These are phyloP conservation scores for Minunthozetes semirufus DNA, from an alignment of 2,888 invertebrate genomes.

Conservation along the genomic window DNA sequence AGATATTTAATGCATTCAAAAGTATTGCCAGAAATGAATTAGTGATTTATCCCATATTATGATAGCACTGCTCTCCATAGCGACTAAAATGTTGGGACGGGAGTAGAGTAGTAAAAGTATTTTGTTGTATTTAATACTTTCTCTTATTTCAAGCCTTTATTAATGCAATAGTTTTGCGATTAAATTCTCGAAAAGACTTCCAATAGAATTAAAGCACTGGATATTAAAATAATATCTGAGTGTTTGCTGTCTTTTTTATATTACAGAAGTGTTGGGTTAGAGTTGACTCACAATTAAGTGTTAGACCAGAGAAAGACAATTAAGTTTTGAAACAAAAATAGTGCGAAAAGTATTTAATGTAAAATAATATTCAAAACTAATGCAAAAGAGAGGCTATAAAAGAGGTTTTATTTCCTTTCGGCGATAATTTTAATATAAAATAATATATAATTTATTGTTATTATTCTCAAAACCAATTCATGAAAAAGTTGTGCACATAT, in stretches of 20 bases:
- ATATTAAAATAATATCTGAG: background rate
- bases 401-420: slow-evolving; percentile 16
- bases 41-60: slow-evolving; percentile 10
- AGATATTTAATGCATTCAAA: background rate
- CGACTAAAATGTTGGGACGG: background rate
- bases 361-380: background rate
- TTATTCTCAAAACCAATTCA: background rate
- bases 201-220: background rate
- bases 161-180: background rate
- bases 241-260: background rate
- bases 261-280: background rate
- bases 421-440: slow-evolving; percentile 11
- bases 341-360: background rate
- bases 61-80: background rate
- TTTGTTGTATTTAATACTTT: background rate
- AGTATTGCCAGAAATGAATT: background rate
- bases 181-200: background rate
- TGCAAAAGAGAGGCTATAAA: background rate
- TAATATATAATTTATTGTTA: slow-evolving; percentile 17
- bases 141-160: background rate
- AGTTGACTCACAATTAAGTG: background rate
- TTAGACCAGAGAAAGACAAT: background rate
- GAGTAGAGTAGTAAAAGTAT: background rate
- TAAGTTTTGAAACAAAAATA: background rate
- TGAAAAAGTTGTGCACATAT: slow-evolving; percentile 14